A percentile compares a stretch with the other conserved stretches of the same genome.
phyloP scores from a whole-genome alignment of 2,113 vertebrate species.

The Theropithecus gelada region DNA sequence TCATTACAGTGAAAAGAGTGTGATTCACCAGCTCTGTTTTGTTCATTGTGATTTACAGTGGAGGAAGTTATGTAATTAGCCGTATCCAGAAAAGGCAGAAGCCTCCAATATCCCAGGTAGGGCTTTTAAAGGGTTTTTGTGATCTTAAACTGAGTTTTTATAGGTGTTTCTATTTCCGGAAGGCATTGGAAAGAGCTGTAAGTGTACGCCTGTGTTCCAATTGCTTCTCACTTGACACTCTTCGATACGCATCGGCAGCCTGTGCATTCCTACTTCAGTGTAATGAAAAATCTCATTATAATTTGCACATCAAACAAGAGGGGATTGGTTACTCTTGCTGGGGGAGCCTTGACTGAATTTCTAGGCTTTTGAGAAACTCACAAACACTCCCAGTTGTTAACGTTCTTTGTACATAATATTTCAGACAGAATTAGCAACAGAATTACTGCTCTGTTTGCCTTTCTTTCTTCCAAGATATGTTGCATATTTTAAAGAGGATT shows the following conservation, averaged over 20 bases:
- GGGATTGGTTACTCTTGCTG: not conserved
- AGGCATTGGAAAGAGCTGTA: slow-evolving; percentile 51
- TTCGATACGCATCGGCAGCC: not conserved
- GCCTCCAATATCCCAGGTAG: not conserved
- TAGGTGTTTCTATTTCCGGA: slow-evolving; percentile 56
- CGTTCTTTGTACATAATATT: slow-evolving; percentile 19
- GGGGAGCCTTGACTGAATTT: slow-evolving; percentile 28
- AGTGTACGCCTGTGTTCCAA: not conserved
- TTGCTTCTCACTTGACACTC: slow-evolving; percentile 22
- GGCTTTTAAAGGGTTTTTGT: slow-evolving; percentile 6
- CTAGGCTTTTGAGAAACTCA: slow-evolving; percentile 39
- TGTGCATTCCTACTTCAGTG: not conserved
- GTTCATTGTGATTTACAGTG: not conserved
- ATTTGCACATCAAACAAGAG: slow-evolving; percentile 51
- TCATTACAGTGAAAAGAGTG: not conserved
- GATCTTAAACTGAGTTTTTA: slow-evolving; percentile 44
- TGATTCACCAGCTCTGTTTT: not conserved
- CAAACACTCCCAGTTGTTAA: not conserved
- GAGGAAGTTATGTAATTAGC: slow-evolving; percentile 24
- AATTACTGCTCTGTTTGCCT: not conserved
- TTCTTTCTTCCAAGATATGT: not conserved
- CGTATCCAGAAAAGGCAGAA: not conserved
- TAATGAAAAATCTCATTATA: slow-evolving; percentile 14
- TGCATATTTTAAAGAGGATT: slow-evolving; percentile 25
- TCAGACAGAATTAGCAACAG: slow-evolving; percentile 57